phyloP scores from a whole-genome alignment of 1,140 invertebrate species.

The Halotydeus destructor region DNA sequence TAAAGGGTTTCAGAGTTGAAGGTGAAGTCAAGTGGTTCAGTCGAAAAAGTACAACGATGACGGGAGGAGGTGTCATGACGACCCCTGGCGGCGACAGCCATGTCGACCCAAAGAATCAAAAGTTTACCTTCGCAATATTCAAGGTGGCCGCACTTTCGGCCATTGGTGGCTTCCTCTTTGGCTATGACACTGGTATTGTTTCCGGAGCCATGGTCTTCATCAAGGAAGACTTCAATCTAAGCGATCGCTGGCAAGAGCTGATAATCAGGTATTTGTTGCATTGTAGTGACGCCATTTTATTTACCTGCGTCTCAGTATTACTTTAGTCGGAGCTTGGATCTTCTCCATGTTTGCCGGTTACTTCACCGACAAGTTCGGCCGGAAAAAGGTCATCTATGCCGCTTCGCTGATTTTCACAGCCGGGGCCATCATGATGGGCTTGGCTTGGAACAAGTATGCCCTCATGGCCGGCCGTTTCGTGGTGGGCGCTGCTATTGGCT shows the following conservation, averaged over 20 bases:
- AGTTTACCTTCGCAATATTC: no score
- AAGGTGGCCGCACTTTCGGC: no score
- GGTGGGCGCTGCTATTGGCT: constrained; percentile 36
- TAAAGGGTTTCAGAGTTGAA: no score
- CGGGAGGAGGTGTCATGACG: no score
- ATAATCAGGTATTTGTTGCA: no score
- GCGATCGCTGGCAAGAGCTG: constrained; percentile 30
- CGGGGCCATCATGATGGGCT: constrained; percentile 33
- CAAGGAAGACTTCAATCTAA: constrained; percentile 27
- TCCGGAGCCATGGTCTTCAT: constrained; percentile 38
- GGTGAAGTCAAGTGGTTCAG: no score
- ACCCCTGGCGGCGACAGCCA: no score
- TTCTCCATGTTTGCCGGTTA: constrained; percentile 32
- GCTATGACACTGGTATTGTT: constrained; percentile 43
- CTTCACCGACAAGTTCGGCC: constrained; percentile 30
- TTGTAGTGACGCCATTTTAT: no score
- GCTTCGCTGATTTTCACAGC: constrained; percentile 34
- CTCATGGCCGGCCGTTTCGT: constrained; percentile 34
- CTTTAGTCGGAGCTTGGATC: constrained; percentile 29
- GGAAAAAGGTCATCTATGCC: constrained; percentile 32
- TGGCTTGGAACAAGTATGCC: constrained; percentile 27
- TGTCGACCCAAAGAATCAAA: no score
- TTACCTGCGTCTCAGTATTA: no score
- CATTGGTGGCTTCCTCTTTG: constrained; percentile 41
- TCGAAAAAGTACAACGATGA: no score